A percentile compares a stretch with the other conserved stretches of the same genome.
Evolutionary conservation across 2,888 invertebrate species (phyloP).

Genomic region (Altica lythri): DNA sequence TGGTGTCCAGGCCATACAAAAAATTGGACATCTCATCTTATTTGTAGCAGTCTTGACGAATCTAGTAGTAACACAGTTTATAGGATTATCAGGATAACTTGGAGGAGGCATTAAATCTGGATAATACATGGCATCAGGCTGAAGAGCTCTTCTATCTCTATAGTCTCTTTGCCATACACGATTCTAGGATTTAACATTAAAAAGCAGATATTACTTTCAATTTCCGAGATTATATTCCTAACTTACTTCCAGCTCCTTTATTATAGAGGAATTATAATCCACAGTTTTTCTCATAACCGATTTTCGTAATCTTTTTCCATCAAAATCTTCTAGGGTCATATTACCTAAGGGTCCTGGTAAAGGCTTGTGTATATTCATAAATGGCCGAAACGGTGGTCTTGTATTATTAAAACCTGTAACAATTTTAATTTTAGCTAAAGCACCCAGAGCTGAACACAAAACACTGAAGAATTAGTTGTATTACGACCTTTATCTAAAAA

Average conservation of each 20-base stretch:
- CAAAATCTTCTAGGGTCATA: constrained; percentile 87
- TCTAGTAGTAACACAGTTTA: constrained; percentile 92
- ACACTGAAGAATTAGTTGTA: background rate
- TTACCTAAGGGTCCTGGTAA: constrained; percentile 60
- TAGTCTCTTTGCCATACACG: constrained; percentile 95
- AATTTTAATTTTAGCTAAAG: background rate
- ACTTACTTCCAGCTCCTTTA: constrained; percentile 84
- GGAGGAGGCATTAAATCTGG: constrained; percentile 92
- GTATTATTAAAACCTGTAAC: constrained; percentile 44
- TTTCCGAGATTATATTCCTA: background rate
- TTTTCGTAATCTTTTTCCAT: constrained; percentile 93
- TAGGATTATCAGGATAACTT: constrained; percentile 92
- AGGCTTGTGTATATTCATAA: constrained; percentile 54
- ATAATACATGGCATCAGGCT: constrained; percentile 95
- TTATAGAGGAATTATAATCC: constrained; percentile 95
- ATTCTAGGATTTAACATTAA: constrained; percentile 61
- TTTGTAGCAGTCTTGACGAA: constrained; percentile 99
- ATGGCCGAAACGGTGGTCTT: constrained; percentile 54
- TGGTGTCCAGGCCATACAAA: constrained; percentile 99
- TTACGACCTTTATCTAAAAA: background rate
- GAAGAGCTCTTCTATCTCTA: constrained; percentile 84
- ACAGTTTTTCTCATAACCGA: constrained; percentile 97
- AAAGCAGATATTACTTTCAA: background rate
- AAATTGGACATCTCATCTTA: constrained; percentile 99
- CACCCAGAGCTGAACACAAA: background rate